Base-by-base conservation (phyloP, 2,113 vertebrate species). In the Petrocephalus zakoni region DNA sequence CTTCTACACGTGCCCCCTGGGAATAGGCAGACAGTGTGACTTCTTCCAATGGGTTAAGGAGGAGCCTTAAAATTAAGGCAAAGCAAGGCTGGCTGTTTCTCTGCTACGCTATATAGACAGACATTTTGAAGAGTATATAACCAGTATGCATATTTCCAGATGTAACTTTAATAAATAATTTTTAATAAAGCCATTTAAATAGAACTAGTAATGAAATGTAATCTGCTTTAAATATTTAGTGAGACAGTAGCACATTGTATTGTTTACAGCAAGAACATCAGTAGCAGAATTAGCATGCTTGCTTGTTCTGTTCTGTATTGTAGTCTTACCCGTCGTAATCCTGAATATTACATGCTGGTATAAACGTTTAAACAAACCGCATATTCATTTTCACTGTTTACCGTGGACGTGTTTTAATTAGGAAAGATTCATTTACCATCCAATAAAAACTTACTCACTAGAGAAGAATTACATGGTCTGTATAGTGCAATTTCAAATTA, bases 31-130 rank as follows among this genome's bases (percentile, higher is more conserved):
- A 91, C 97, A 98, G 90, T 99, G 98, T 88, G 94, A 92, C 84
- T 99, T 98, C 92, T 99, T 99, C 93, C 95, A 98, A 84, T 99
- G 98, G 98, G 96, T 93, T 72, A 91, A 95, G 92, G 94, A 94
- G 0, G 91, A 93, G 29, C 93, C 93, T 4, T 94, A 92, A 42
- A 15, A 17, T 46, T 46, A 61, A 47, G 42, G 42, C 8, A 81
- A 81, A 81, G 5, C 29, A 19, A 46, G 19, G 15, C 19, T 42
- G 21, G 37, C 42, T 11, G 1, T 49, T 83, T 49, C 46, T 49
- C 46, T n/a, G 1, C 19, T 7, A 47, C 46, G 15, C 81, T n/a
- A 83, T 15, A 21, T 49, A 46, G 42, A 22, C 22, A 46, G 42
- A 81, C 5, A 46, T 83, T 47, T 83, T 47, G 21, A 83, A 47